Evolutionary conservation across 2,797 vertebrate species (phyloP), one percentile per base, ranked within the genome.

Genomic region (Phrynocephalus guinanensis): DNA sequence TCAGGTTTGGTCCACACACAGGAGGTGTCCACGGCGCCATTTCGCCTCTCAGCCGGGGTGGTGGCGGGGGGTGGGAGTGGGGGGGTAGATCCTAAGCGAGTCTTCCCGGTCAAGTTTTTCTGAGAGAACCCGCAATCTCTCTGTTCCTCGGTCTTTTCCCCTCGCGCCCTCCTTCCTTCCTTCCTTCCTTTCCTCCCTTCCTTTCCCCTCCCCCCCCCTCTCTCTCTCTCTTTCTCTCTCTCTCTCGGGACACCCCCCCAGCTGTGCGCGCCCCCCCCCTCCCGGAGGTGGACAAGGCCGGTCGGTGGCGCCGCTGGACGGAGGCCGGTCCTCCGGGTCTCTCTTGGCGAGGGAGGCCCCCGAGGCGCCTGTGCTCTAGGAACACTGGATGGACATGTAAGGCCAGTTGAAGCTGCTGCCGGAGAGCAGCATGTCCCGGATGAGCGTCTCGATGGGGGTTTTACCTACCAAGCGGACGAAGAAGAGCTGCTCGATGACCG

Each of bases 361-460:
- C 91, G 86, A 96, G 83, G 95, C 82, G 33, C 1, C 28, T 70
- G 73, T 88, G 96, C 97, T 96, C 97, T 97, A 98, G 97, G 97
- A 99, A 97, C 98, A 99, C 97, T 99, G 99, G 97, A 99, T 99
- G 97, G 99, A 99, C 99, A 99, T 99, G 97, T 99, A 99, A 98
- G 99, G 98, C 99, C 98, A 99, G 98, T 99, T 99, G 98, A 99
- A 99, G 97, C 99, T 99, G 98, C 99, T 99, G 96, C 99, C 99
- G 94, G 99, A 99, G 97, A 99, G 98, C 97, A 99, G 97, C 98
- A 99, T 99, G 97, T 99, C 99, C 96, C 99, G 98, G 97, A 99
- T 99, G 98, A 99, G 99, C 97, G 99, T 99, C 97, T 99, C 98
- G 97, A 99, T 99, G 96, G 99, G 99, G 97, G 99, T 99, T 99